These are phyloP conservation scores for Otocyon megalotis DNA, from an alignment of 2,113 vertebrate genomes.

Conservation along the genomic window DNA sequence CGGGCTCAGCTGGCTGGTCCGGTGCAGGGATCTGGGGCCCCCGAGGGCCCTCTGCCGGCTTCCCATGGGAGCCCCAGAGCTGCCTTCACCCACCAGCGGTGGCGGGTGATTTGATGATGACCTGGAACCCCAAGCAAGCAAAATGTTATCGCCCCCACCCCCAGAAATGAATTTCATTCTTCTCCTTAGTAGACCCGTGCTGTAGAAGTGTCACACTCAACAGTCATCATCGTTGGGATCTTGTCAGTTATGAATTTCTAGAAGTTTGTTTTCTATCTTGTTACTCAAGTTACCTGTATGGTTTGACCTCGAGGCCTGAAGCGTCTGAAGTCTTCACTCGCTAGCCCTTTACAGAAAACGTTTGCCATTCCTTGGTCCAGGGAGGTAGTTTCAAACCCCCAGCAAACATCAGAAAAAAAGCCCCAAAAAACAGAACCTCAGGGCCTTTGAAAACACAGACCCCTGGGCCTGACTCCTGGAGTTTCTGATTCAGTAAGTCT, in stretches of 20 bases:
- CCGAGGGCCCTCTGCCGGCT: too few relatives aligned
- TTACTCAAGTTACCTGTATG: neutral
- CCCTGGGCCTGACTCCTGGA: neutral
- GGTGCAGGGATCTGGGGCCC: too few relatives aligned
- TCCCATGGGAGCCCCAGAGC: too few relatives aligned
- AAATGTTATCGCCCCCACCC: neutral
- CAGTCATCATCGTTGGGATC: neutral
- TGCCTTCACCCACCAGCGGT: too few relatives aligned
- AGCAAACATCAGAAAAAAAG: neutral
- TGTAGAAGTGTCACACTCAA: neutral
- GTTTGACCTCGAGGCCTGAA: neutral
- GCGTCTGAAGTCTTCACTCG: neutral
- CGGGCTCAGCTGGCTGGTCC: too few relatives aligned
- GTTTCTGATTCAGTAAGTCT: conserved; percentile 14
- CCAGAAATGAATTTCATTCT: neutral
- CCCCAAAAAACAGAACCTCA: neutral
- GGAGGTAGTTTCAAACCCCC: neutral
- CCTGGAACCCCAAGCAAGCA: neutral
- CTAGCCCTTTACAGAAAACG: neutral
- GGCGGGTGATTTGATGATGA: too few relatives aligned
- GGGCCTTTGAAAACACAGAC: conserved; percentile 21
- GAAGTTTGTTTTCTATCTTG: conserved; percentile 10
- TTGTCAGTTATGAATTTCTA: neutral
- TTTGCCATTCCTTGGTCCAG: neutral
- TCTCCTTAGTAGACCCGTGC: neutral